Conservation (phyloP, 2,797 vertebrate genomes). For the Epinephelus awoara region DNA sequence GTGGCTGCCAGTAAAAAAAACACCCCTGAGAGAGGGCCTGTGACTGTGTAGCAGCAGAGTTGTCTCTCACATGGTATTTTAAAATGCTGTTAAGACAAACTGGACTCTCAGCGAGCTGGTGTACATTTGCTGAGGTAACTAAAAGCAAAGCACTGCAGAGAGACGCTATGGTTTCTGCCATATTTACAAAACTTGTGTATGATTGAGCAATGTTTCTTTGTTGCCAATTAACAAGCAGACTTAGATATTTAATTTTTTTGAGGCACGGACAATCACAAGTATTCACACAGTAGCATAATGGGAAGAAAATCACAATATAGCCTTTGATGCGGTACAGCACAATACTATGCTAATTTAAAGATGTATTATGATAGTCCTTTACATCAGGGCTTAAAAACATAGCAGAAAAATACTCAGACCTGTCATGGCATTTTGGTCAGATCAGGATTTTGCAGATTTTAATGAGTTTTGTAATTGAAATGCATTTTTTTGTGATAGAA, state of each 20-base stretch:
- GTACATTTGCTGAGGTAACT: constrained; percentile 17
- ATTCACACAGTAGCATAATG: constrained; percentile 40
- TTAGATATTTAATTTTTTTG: constrained; percentile 20
- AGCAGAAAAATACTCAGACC: constrained; percentile 12
- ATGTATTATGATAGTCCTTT: constrained; percentile 14
- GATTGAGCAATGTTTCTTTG: constrained; percentile 29
- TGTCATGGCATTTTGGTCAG: background rate
- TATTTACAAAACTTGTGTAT: constrained; percentile 30
- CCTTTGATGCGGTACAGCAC: constrained; percentile 28
- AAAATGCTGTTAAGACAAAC: constrained; percentile 23
- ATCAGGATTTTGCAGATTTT: constrained; percentile 13
- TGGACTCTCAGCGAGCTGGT: constrained; percentile 2
- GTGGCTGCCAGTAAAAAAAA: constrained; percentile 9
- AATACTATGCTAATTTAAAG: constrained; percentile 31
- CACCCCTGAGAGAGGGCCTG: constrained; percentile 3
- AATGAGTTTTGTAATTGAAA: constrained; percentile 3
- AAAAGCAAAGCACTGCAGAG: constrained; percentile 40
- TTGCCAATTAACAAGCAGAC: constrained; percentile 14
- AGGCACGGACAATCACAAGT: constrained; percentile 72
- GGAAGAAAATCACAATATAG: constrained; percentile 43
- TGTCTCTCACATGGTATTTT: constrained; percentile 23
- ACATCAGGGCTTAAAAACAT: constrained; percentile 2
- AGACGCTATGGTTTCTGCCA: constrained; percentile 25
- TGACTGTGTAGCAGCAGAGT: background rate
- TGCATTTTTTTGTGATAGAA: background rate